Conservation (phyloP, 1,140 invertebrate species). For the Bombus confusus region DNA sequence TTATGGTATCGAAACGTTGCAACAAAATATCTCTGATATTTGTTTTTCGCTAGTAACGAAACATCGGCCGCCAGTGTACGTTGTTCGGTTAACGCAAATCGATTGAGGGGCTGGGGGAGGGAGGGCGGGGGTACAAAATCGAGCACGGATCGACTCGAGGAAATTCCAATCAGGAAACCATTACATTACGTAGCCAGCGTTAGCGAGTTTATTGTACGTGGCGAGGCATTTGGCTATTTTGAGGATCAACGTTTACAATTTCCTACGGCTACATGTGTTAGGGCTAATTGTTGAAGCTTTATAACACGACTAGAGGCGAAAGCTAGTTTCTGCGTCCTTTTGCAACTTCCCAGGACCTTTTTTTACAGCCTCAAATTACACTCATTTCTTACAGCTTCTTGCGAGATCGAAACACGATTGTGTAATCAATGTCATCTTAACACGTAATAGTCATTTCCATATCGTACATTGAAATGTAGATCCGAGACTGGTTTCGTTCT, state of each 20-base stretch:
- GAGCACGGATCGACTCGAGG: conserved; percentile 10
- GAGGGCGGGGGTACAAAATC: conserved; percentile 6
- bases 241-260: neutral
- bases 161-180: conserved; percentile 60
- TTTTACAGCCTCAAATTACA: too few species aligned
- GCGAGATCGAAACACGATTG: too few species aligned
- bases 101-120: neutral
- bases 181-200: conserved; percentile 58
- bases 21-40: neutral
- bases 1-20: neutral
- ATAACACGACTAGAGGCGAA: too few species aligned
- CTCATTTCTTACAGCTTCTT: too few species aligned
- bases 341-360: too few species aligned
- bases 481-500: too few species aligned
- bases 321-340: too few species aligned
- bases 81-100: neutral
- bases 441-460: too few species aligned
- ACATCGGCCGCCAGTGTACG: neutral
- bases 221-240: neutral
- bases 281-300: neutral
- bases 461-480: too few species aligned
- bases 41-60: neutral
- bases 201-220: conserved; percentile 61
- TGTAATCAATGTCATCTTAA: too few species aligned
- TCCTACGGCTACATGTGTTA: neutral